Percentiles rank a stretch among this genome's conserved stretches.
Evolutionary conservation across 2,797 vertebrate species (phyloP).

Genomic region (Catostomus latipinnis): DNA sequence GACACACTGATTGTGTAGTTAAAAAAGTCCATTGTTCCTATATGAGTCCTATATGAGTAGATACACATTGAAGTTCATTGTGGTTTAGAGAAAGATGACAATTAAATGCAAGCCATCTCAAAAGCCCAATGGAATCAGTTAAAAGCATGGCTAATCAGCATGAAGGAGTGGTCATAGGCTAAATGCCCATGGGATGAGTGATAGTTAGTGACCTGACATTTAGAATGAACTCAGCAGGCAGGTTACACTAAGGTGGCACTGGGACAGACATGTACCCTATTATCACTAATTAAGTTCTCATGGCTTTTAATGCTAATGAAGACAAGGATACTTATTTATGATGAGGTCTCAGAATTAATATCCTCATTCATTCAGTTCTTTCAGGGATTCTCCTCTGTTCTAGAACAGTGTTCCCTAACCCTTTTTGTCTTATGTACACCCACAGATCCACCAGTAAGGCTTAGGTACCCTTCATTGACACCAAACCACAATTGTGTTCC

Average conservation of each 20-base stretch:
- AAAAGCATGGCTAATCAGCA: slow-evolving; percentile 37
- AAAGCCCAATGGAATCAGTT: slow-evolving; percentile 25
- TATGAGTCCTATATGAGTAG: slow-evolving; percentile 15
- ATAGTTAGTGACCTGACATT: slow-evolving; percentile 58
- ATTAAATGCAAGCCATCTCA: slow-evolving; percentile 19
- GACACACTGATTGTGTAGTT: slow-evolving; percentile 29
- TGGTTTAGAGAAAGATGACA: not conserved
- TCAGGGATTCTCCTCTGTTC: not conserved
- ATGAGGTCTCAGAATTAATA: not conserved
- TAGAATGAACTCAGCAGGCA: slow-evolving; percentile 51
- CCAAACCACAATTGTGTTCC: too few species aligned
- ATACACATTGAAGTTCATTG: slow-evolving; percentile 20
- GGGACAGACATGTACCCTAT: slow-evolving; percentile 1
- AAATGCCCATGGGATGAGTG: slow-evolving; percentile 32
- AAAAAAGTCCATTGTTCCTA: slow-evolving; percentile 21
- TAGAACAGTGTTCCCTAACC: not conserved
- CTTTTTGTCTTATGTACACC: too few species aligned
- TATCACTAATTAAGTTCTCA: slow-evolving; percentile 27
- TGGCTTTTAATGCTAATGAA: slow-evolving; percentile 30
- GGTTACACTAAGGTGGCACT: slow-evolving; percentile 39
- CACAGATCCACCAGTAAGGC: too few species aligned
- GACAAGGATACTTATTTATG: slow-evolving; percentile 19
- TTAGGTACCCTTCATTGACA: too few species aligned
- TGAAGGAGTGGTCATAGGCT: slow-evolving; percentile 5
- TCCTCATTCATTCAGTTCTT: slow-evolving; percentile 14